Evolutionary conservation across 2,797 vertebrate species (phyloP).

Genomic region (Sebastes iracundus): DNA sequence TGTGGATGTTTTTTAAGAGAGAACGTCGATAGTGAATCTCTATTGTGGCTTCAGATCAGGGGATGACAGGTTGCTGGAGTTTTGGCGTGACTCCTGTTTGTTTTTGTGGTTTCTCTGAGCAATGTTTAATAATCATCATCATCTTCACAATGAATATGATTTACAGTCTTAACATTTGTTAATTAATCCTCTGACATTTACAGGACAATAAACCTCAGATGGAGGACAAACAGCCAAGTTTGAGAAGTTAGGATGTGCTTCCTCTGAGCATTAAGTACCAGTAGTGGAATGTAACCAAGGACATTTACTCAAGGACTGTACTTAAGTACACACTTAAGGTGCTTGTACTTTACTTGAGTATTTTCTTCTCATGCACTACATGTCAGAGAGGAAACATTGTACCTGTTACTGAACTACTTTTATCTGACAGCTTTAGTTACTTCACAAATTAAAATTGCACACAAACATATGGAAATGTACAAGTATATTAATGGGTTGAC

Average conservation of each 20-base stretch:
- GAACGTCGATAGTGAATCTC: neutral
- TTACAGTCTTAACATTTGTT: constrained; percentile 26
- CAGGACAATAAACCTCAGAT: constrained; percentile 36
- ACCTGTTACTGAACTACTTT: too few relatives aligned
- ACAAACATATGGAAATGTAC: too few relatives aligned
- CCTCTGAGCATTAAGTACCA: neutral
- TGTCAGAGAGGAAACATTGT: too few relatives aligned
- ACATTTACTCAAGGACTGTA: neutral
- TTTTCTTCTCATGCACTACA: too few relatives aligned
- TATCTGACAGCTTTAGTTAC: too few relatives aligned
- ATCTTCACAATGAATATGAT: neutral
- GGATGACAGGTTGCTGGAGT: neutral
- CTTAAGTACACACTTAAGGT: too few relatives aligned
- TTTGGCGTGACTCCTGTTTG: neutral
- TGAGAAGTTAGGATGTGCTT: neutral
- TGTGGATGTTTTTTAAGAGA: neutral
- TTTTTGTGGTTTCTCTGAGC: neutral
- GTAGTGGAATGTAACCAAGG: neutral
- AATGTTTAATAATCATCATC: neutral
- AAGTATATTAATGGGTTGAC: too few relatives aligned
- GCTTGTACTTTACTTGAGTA: too few relatives aligned
- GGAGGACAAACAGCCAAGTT: constrained; percentile 9
- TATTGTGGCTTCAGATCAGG: neutral
- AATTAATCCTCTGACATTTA: constrained; percentile 50
- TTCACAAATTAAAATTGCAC: too few relatives aligned